Evolutionary conservation across 1,140 invertebrate genomes (phyloP).

Genomic region (Augochlora pura): DNA sequence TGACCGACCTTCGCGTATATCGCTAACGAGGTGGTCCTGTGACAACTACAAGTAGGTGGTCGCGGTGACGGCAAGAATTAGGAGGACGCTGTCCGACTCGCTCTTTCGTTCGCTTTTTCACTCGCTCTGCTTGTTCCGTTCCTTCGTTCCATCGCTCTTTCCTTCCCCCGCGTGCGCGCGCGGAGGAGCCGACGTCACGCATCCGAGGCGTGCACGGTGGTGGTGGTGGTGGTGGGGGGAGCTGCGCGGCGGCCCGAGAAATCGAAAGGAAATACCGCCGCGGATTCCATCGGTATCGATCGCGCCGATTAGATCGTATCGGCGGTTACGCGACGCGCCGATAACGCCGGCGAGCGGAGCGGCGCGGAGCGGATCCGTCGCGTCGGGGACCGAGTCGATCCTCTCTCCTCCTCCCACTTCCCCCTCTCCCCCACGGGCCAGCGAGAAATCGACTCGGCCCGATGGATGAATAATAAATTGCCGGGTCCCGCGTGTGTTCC

Average conservation of each 20-base stretch:
- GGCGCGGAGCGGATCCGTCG: neutral
- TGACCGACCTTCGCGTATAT: constrained; percentile 54
- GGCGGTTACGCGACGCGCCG: neutral
- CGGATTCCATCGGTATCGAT: neutral
- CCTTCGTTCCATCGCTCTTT: no score
- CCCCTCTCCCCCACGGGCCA: no score
- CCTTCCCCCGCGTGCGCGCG: no score
- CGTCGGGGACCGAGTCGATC: neutral
- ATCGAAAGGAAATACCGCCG: neutral
- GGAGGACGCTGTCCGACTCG: no score
- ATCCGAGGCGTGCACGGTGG: neutral
- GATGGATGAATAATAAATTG: constrained; percentile 24
- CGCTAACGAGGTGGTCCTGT: constrained; percentile 59
- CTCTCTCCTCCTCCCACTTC: no score
- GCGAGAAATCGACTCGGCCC: neutral
- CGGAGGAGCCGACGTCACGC: no score
- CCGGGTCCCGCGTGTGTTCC: constrained; percentile 1
- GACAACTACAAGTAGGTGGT: constrained; percentile 43
- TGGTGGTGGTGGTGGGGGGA: neutral
- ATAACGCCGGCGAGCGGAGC: neutral
- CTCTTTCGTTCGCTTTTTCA: no score
- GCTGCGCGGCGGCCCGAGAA: neutral
- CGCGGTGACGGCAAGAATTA: constrained; percentile 1
- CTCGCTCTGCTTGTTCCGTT: no score
- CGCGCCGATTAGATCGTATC: neutral